Evolutionary conservation across 1,140 invertebrate species (phyloP), one percentile per base, ranked within the genome.

Genomic region (Micrasema longulum): DNA sequence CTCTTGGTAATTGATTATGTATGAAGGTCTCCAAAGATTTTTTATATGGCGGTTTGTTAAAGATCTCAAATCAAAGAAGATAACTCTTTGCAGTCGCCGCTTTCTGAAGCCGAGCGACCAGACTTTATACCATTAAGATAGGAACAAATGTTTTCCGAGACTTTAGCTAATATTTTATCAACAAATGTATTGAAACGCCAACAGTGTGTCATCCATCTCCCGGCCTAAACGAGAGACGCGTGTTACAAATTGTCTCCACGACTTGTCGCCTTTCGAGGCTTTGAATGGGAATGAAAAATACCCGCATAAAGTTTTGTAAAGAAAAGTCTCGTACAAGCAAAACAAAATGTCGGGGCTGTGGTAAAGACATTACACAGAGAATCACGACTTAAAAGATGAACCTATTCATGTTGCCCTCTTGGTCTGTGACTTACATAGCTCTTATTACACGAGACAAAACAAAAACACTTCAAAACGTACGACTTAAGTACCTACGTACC

Each of bases 161-260:
- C 62, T 67, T 50, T 20, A 57, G 68, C 72, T 55, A 74, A 74
- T 74, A 74, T 74, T 74, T 74, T 74, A 74, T 60, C 68, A 74
- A 74, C 72, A 74, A 67, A 63, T 60, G 68, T 53, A 66, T 74
- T 74, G 72, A 69, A 68, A 43, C 20, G 66, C 20, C 57, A 43
- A 43, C 36, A 45, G 12, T 38, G 38, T 69, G 60, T 73, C 72
- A 62, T 70, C 55, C 53, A 52, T 55, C 52, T 65, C 35, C 36
- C 14, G 11, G 23, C 43, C 48, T 18, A 35, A 41, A 41, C 26
- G 70, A 53, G 57, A 69, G 38, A 64, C 65, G 71, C 48, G 35
- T 60, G 64, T 69, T 38, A 73, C 66, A 73, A 69, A 73, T 73
- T 53, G 38, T 18, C 55, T 23, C 47, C 70, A 67, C 64, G 63